These are phyloP conservation scores for Globia sparganii DNA, from an alignment of 2,888 invertebrate genomes.

Conservation along the genomic window DNA sequence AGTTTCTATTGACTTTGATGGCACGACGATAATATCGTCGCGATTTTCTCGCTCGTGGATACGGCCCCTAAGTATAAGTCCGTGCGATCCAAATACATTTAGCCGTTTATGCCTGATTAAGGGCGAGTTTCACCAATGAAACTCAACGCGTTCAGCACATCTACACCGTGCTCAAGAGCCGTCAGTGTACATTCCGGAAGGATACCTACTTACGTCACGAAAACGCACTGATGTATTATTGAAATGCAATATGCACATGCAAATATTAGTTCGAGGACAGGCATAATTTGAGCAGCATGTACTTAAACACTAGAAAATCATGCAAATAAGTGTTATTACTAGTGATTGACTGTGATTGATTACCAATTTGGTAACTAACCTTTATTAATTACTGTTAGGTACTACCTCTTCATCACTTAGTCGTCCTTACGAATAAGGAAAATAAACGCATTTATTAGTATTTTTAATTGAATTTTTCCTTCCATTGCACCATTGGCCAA, in stretches of 20 bases:
- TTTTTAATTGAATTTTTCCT: not conserved
- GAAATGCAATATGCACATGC: not conserved
- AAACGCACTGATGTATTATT: not conserved
- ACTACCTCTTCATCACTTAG: not conserved
- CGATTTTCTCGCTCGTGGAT: too few relatives aligned
- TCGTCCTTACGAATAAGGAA: not conserved
- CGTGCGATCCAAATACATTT: not conserved
- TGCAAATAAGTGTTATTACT: conserved; percentile 1
- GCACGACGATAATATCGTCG: too few relatives aligned
- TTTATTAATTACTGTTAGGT: not conserved
- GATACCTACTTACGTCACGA: not conserved
- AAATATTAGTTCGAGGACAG: conserved; percentile 25
- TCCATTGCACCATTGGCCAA: not conserved
- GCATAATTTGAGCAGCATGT: conserved; percentile 21
- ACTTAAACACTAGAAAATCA: conserved; percentile 14
- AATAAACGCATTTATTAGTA: too few relatives aligned
- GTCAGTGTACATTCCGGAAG: not conserved
- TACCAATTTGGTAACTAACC: not conserved
- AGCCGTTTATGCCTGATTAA: not conserved
- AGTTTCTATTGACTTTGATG: too few relatives aligned
- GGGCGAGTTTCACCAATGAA: not conserved
- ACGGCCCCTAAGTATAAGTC: not conserved
- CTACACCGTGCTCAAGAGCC: not conserved
- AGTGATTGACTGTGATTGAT: conserved; percentile 9
- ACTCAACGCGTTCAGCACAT: not conserved